Percentiles rank a stretch among this genome's conserved stretches.
These are phyloP conservation scores for Sebastes minor DNA, from an alignment of 2,797 vertebrate species.

Conservation along the genomic window DNA sequence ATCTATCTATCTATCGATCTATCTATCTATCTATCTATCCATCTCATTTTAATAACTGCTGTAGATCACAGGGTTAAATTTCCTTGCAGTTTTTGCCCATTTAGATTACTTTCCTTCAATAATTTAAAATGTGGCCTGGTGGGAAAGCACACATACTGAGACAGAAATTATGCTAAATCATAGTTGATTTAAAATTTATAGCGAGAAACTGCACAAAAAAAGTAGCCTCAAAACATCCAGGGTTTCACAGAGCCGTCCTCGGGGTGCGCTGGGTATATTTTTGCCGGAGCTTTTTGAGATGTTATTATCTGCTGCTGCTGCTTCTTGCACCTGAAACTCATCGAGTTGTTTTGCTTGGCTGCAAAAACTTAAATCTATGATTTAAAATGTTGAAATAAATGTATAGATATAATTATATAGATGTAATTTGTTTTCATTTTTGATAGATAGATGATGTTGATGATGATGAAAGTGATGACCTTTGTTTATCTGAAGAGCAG, in stretches of 20 bases:
- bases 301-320: slow-evolving; percentile 37
- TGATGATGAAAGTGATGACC: background rate
- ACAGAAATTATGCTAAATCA: slow-evolving; percentile 21
- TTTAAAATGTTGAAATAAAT: background rate
- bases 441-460: background rate
- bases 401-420: background rate
- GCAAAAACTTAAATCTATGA: background rate
- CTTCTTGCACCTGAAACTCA: slow-evolving; percentile 3
- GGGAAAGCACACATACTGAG: slow-evolving; percentile 10
- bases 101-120: slow-evolving; percentile 1
- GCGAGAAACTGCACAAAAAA: slow-evolving; percentile 26
- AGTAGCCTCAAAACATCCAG: slow-evolving; percentile 34
- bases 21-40: too few species aligned
- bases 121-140: slow-evolving; percentile 15
- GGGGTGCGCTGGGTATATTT: background rate
- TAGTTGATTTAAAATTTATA: slow-evolving; percentile 47
- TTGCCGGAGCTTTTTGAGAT: background rate
- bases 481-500: slow-evolving; percentile 1
- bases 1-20: too few species aligned
- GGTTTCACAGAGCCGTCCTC: slow-evolving; percentile 22
- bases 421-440: background rate
- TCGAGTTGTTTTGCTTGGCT: background rate
- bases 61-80: background rate
- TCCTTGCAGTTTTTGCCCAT: background rate
- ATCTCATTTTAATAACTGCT: background rate